Base-by-base conservation (phyloP, 2,888 invertebrate genomes). In the Beris chalybata region DNA sequence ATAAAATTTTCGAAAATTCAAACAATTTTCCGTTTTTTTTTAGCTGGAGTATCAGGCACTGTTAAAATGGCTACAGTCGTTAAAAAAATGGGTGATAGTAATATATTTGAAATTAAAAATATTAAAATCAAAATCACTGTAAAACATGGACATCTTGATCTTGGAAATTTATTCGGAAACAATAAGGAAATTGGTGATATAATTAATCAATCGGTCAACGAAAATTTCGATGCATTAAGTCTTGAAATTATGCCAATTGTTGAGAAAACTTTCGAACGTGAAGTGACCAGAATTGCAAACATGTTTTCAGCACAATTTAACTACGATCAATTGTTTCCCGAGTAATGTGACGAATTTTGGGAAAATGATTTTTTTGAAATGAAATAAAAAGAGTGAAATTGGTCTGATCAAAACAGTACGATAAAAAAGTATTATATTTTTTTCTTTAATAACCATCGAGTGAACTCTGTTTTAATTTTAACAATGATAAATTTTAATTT, bases 301-400 rank as follows among this genome's bases (percentile, higher is more conserved):
- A 11, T 4, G 3, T 5, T 59, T 7, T n/a, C 32, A 12, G 48
- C 30, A 4, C 47, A 15, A 1, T 48, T 29, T 4, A 48, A 31
- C n/a, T 59, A 59, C 31, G 59, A 59, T 47, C 30, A 59, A 31
- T 32, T 31, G 4, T 59, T 59, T 9, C 48, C 59, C 4, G 59
- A 59, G 31, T 59, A 59, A 56, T 38, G 38, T 7, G 1, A 22
- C 22, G 22, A 22, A 22, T 22, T 22, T 3, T 3, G 3, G 22
- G 3, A 22, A 22, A 22, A 22, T 22, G 22, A 22, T 22, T 22
- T 22, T 22, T 1, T 22, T 22, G 22, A 22, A 22, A 22, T 22
- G 22, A 22, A 22, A 22, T 22, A 22, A 22, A 22, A 22, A 22
- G 22, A 22, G 22, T 22, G 22, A 22, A 22, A 22, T 22, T 22